phyloP scores from a whole-genome alignment of 1,140 invertebrate species.

The Druon quercuslanigerum region DNA sequence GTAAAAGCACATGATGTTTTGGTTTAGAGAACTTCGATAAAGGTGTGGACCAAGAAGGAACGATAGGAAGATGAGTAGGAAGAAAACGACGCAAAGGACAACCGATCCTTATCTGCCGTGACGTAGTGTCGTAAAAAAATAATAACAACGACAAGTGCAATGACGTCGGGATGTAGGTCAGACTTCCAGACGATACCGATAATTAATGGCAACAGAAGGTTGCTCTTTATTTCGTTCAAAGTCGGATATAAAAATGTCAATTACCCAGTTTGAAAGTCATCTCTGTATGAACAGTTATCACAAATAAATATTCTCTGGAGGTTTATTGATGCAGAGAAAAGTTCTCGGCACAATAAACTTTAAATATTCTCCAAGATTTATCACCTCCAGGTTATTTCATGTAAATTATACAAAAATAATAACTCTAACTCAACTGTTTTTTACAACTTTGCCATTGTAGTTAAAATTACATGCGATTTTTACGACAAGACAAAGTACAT shows the following conservation, averaged over 20 bases:
- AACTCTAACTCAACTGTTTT: too few relatives aligned
- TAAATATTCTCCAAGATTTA: background rate
- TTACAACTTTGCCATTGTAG: too few relatives aligned
- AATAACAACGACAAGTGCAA: constrained; percentile 38
- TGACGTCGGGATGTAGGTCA: constrained; percentile 25
- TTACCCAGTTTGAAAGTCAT: background rate
- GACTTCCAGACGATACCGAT: constrained; percentile 4
- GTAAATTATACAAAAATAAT: too few relatives aligned
- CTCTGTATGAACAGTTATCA: background rate
- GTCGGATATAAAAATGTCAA: constrained; percentile 23
- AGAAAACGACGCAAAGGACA: constrained; percentile 38
- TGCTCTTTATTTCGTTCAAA: constrained; percentile 10
- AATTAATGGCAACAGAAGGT: constrained; percentile 11
- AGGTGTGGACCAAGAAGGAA: constrained; percentile 40
- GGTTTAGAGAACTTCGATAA: constrained; percentile 43
- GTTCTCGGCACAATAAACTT: background rate
- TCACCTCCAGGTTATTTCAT: too few relatives aligned
- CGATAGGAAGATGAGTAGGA: constrained; percentile 39
- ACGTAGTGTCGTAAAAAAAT: constrained; percentile 46
- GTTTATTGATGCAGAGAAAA: background rate
- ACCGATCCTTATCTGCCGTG: constrained; percentile 39
- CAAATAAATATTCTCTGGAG: background rate
- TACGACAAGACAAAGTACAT: too few relatives aligned
- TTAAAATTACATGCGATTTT: too few relatives aligned
- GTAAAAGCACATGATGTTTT: constrained; percentile 32